Base-by-base conservation (phyloP, 2,888 invertebrate genomes). In the Torymus aiolomorphi region DNA sequence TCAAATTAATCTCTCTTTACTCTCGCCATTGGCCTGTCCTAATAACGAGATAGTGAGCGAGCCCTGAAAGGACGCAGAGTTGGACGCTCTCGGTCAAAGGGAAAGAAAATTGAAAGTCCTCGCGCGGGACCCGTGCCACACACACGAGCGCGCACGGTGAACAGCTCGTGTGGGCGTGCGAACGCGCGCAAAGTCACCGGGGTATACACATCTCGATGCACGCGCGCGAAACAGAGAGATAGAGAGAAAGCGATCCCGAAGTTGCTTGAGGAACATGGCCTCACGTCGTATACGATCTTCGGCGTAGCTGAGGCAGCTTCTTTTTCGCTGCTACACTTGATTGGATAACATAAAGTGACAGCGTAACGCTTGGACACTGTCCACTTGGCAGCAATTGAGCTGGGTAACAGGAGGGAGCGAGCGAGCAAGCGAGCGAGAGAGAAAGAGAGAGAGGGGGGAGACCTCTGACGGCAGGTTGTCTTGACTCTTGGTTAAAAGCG, bases 311-410 rank as follows among this genome's bases (percentile, higher is more conserved):
- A 84, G 84, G 80, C 86, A 84, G 86, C 86, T 83, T 85, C 85
- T 86, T 86, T 82, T 83, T 85, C 84, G 83, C 83, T 82, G 82
- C 82, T 82, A 86, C 83, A 84, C 82, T 82, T 86, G 86, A 87
- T 87, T 87, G 86, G 86, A 84, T 78, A 83, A 82, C 78, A 83
- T 83, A 84, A 83, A 84, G 86, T 82, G 85, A 85, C 84, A 83
- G 84, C 80, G 83, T 82, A 83, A 84, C 84, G 84, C 83, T 86
- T 85, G 84, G 84, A 87, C 84, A 81, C 24, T 83, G 84, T 85
- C 85, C 86, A 85, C 86, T 85, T 84, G 85, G 85, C 84, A 83
- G 82, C 83, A 84, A 86, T 85, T 83, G 83, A 81, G 82, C 80
- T 31, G 56, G 42, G 73, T 57, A 73, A 73, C 73, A 67, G 57